Base-by-base conservation (phyloP, 2,797 vertebrate genomes). In the Calcarius lapponicus region DNA sequence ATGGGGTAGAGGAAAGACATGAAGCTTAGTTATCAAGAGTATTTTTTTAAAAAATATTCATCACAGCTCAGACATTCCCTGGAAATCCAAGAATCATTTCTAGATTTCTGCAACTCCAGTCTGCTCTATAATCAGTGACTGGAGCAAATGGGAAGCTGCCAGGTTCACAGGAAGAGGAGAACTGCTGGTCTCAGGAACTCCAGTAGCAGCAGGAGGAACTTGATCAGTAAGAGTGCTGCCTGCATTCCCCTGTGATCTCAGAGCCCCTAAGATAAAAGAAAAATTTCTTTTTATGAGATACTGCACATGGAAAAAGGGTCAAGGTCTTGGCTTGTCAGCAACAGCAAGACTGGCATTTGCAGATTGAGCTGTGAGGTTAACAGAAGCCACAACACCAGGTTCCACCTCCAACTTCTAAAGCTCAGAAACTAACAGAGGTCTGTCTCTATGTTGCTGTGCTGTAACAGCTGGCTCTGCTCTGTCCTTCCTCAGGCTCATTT, bases 131-230 rank as follows among this genome's bases (percentile, higher is more conserved):
- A 78, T 40, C 82, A 83, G 50, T 40, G 54, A 61, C 47, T 62
- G 38, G 31, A 80, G 47, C 61, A 92, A 91, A 80, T 3, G 14
- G 64, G 20, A 87, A 92, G 80, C 67, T 65, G 17, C n/a, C 62
- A 92, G 73, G 51, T 43, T 89, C 64, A 73, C 0, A 0, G 45
- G 45, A 88, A 26, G 71, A 80, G 8, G 5, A 90, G 60, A 91
- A 91, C 34, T 86, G 36, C 66, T 86, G 62, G 58, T 79, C 58
- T 71, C 45, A 54, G 85, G 82, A 86, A 83, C 79, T 85, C 51
- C 0, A 24, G 34, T 21, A 69, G n/a, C 53, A 91, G 64, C 24
- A 87, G 16, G 22, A 90, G 21, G 20, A 91, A 65, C 3, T 0
- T 17, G 53, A 65, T 67, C 0, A 9, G 61, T 78, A 42, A 57